phyloP scores from a whole-genome alignment of 2,888 invertebrate genomes.

The Polydesmus complanatus region DNA sequence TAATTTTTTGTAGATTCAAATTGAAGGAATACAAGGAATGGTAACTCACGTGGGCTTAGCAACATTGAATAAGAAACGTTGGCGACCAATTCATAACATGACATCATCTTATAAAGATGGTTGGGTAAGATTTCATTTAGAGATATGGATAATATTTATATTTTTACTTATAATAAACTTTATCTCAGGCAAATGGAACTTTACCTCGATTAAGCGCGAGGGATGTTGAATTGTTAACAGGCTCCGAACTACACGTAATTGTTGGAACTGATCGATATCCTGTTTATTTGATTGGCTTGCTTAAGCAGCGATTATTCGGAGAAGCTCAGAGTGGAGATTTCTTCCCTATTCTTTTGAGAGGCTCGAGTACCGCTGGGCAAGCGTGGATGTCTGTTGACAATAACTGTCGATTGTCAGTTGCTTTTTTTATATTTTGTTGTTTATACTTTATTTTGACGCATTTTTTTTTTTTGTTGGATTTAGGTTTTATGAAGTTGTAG shows the following conservation, averaged over 20 bases:
- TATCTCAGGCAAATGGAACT: slow-evolving; percentile 48
- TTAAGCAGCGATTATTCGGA: slow-evolving; percentile 55
- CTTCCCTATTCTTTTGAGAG: slow-evolving; percentile 29
- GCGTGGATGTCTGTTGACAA: slow-evolving; percentile 71
- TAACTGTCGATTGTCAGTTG: slow-evolving; percentile 61
- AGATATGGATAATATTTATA: not conserved
- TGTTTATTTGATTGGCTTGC: slow-evolving; percentile 52
- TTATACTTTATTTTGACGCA: no score
- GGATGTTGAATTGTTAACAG: slow-evolving; percentile 66
- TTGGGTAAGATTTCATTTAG: slow-evolving; percentile 16
- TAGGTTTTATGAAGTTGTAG: slow-evolving; percentile 60
- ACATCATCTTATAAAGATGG: slow-evolving; percentile 15
- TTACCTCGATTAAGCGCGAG: slow-evolving; percentile 62
- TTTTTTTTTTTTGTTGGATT: no score
- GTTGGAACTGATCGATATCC: slow-evolving; percentile 40
- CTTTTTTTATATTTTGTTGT: no score
- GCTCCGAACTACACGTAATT: slow-evolving; percentile 56
- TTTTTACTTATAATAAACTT: not conserved
- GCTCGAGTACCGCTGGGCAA: slow-evolving; percentile 43
- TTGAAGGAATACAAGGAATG: slow-evolving; percentile 11
- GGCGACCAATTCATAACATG: slow-evolving; percentile 12
- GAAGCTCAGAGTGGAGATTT: slow-evolving; percentile 40
- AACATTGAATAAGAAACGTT: slow-evolving; percentile 15
- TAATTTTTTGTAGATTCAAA: slow-evolving; percentile 13
- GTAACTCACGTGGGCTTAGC: slow-evolving; percentile 1